Evolutionary conservation across 2,113 vertebrate species (phyloP), one percentile per base, ranked within the genome.

Genomic region (Tachycineta bicolor): DNA sequence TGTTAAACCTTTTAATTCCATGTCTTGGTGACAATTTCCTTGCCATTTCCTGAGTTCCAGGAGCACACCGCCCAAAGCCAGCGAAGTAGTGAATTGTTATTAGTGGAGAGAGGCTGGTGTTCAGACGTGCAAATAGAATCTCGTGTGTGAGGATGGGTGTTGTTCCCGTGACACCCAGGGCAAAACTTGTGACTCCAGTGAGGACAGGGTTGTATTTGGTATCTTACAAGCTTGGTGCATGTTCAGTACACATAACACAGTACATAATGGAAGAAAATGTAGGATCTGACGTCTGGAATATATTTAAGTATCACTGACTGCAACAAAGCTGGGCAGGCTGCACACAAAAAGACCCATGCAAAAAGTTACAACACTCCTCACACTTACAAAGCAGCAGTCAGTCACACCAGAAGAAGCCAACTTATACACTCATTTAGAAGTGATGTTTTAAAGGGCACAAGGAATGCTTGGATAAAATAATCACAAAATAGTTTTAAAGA

Each of bases 311-410:
- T 24, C 43, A 62, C 25, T 22, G 21, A 52, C 37, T 59, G 29
- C 14, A 71, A 55, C 25, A 31, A 79, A 77, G 33, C 31, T 3
- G 10, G 62, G 29, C 26, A 73, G 68, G 28, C n/a, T 56, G 63
- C 68, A 76, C 23, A 39, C 23, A 49, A 9, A 37, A 37, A 39
- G 37, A 37, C 25, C 34, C 44, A 34, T 6, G 2, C 0, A 0
- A 65, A 77, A 95, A 75, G 59, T 55, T 49, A 26, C 50, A 60
- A 24, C 3, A 5, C 13, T 37, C 22, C 60, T 67, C 62, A 90
- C 52, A 50, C 58, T 19, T 55, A 69, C 0, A 15, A 69, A 80
- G 55, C 28, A 49, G 34, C 7, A 6, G 44, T 31, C 53, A 86
- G 68, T 19, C 29, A 56, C 58, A 80, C 4, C 11, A 62, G 25